These are phyloP conservation scores for Tichodroma muraria DNA, from an alignment of 2,113 vertebrate genomes.

Conservation along the genomic window DNA sequence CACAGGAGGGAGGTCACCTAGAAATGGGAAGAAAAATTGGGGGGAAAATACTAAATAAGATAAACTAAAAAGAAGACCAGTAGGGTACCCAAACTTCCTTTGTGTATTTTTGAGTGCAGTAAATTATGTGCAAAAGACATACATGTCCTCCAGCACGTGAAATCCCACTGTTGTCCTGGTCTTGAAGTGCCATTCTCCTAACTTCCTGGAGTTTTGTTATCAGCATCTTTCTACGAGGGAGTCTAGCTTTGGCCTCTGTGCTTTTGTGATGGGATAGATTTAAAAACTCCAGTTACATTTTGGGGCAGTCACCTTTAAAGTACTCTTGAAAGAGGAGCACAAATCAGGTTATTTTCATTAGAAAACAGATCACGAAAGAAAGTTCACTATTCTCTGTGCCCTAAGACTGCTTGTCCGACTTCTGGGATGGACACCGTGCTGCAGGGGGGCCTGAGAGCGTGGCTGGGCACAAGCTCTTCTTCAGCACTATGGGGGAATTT, in stretches of 20 bases:
- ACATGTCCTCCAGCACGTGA: background rate
- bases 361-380: background rate
- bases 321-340: background rate
- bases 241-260: background rate
- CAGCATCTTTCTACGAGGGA: background rate
- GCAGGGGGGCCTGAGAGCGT: fast-evolving
- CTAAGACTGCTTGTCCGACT: fast-evolving
- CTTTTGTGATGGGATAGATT: background rate
- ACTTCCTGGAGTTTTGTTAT: background rate
- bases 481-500: fast-evolving
- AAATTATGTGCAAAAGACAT: constrained; percentile 2
- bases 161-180: background rate
- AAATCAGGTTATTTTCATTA: background rate
- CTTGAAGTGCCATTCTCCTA: background rate
- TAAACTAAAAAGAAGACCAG: constrained; percentile 5
- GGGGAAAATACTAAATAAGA: constrained; percentile 24
- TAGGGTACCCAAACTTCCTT: constrained; percentile 32
- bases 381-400: background rate
- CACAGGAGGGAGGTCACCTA: constrained; percentile 58
- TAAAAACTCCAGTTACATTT: background rate
- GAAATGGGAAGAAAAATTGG: constrained; percentile 53
- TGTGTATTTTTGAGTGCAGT: background rate
- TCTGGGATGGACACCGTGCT: fast-evolving
- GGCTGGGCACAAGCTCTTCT: fast-evolving
- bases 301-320: background rate